Percentiles rank a stretch among this genome's conserved stretches.
Evolutionary conservation across 2,113 vertebrate species (phyloP).

Genomic region (Cricetomys ansorgei): DNA sequence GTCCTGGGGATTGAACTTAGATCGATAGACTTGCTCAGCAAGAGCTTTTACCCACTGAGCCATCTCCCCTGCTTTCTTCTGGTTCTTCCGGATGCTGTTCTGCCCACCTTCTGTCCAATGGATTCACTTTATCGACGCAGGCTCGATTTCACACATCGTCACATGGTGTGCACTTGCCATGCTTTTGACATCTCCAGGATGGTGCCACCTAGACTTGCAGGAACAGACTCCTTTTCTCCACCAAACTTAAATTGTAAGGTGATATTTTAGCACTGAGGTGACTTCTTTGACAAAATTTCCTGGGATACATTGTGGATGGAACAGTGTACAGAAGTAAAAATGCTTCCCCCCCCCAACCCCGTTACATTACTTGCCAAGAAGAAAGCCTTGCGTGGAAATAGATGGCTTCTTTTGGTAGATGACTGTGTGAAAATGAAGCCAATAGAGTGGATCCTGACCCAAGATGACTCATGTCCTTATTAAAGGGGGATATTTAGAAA

Average conservation of each 20-base stretch:
- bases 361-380: not conserved
- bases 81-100: not conserved
- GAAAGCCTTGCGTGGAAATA: not conserved
- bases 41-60: not conserved
- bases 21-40: not conserved
- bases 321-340: not conserved
- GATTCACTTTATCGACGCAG: not conserved
- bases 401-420: not conserved
- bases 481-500: not conserved
- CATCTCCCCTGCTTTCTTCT: too few relatives aligned
- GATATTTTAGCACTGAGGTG: not conserved
- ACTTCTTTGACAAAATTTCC: not conserved
- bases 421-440: not conserved
- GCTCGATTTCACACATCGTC: accelerated
- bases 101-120: not conserved
- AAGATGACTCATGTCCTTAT: too few relatives aligned
- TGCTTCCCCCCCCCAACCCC: too few relatives aligned
- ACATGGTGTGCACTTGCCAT: too few relatives aligned
- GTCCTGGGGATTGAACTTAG: not conserved
- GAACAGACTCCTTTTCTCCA: not conserved
- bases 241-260: not conserved
- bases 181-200: not conserved
- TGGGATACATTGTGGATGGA: not conserved
- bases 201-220: not conserved
- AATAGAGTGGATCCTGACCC: not conserved